These are phyloP conservation scores for Helicoverpa zea DNA, from an alignment of 1,140 invertebrate species.

Conservation along the genomic window DNA sequence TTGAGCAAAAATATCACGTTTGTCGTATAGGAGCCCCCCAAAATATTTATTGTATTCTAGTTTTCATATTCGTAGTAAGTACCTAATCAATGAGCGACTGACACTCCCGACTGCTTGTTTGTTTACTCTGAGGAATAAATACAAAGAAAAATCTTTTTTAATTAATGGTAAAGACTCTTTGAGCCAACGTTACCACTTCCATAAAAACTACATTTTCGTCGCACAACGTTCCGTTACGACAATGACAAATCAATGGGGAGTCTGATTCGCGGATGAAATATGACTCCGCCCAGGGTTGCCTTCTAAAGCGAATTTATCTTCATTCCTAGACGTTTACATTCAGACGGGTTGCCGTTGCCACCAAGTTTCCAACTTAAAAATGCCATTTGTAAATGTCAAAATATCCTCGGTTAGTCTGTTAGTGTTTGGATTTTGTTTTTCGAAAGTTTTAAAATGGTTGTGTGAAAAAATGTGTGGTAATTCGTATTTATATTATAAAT, in stretches of 20 bases:
- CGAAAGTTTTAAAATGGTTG: background rate
- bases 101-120: no score
- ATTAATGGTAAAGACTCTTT: no score
- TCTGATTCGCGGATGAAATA: slow-evolving; percentile 37
- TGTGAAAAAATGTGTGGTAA: background rate
- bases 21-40: no score
- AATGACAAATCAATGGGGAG: slow-evolving; percentile 50
- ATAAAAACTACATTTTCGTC: background rate
- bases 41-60: no score
- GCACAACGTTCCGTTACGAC: slow-evolving; percentile 12
- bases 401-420: background rate
- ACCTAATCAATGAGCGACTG: no score
- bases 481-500: background rate
- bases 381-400: slow-evolving; percentile 7
- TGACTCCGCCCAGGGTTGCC: slow-evolving; percentile 27
- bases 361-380: slow-evolving; percentile 28
- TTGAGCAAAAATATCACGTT: no score
- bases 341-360: background rate
- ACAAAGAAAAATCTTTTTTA: no score
- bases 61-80: no score
- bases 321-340: slow-evolving; percentile 3
- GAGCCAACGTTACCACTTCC: background rate
- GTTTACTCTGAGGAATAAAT: no score
- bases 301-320: slow-evolving; percentile 11
- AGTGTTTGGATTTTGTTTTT: background rate